A percentile compares a stretch with the other conserved stretches of the same genome.
phyloP scores from a whole-genome alignment of 2,888 invertebrate species.

The Hirtodrosophila alboralis region DNA sequence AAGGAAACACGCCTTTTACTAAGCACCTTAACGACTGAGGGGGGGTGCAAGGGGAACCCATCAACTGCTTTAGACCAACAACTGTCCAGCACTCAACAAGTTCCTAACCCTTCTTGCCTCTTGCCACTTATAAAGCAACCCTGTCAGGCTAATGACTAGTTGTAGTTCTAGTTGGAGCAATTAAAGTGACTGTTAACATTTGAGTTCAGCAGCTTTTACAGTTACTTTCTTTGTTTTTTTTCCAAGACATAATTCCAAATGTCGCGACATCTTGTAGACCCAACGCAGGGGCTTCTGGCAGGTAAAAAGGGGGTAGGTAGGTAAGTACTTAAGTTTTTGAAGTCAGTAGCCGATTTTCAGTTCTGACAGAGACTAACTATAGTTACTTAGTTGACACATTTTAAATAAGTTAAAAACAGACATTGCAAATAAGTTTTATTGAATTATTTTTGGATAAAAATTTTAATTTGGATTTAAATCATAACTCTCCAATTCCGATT shows the following conservation, averaged over 20 bases:
- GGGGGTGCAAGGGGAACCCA: conserved; percentile 19
- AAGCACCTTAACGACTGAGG: conserved; percentile 76
- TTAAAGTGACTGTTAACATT: conserved; percentile 66
- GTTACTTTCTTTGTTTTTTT: conserved; percentile 27
- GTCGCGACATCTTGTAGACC: conserved; percentile 26
- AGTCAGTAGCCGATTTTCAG: conserved; percentile 65
- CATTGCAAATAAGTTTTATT: too few species aligned
- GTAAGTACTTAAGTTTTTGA: too few species aligned
- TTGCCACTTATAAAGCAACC: conserved; percentile 1
- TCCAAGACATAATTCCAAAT: conserved; percentile 28
- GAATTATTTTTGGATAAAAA: too few species aligned
- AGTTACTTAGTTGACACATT: too few species aligned
- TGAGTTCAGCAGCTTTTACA: conserved; percentile 52
- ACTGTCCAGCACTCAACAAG: conserved; percentile 58
- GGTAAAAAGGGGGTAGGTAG: conserved; percentile 33
- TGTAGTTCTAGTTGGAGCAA: conserved; percentile 59
- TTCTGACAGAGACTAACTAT: conserved; percentile 23
- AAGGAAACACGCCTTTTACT: conserved; percentile 61
- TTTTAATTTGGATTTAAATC: too few species aligned
- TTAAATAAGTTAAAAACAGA: too few species aligned
- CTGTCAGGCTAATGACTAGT: conserved; percentile 63
- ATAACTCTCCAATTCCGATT: too few species aligned
- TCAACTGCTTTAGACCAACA: conserved; percentile 40
- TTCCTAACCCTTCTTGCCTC: not conserved
- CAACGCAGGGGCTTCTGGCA: conserved; percentile 35